Conservation (phyloP, 1,140 invertebrate genomes). For the Drosophila sturtevanti region DNA sequence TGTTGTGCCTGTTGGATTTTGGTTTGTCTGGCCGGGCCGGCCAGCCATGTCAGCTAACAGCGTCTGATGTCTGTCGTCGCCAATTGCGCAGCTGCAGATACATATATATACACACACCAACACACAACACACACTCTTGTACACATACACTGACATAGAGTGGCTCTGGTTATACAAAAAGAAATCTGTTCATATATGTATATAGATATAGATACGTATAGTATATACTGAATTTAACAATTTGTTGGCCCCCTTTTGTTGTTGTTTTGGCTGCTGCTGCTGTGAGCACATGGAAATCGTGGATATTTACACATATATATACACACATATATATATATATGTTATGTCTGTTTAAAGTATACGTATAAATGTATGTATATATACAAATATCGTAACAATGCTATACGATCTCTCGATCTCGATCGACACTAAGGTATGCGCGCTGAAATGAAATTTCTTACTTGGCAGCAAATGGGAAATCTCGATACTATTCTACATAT, state of each 20-base stretch:
- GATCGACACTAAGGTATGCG: not conserved
- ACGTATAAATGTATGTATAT: not conserved
- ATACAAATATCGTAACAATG: constrained; percentile 30
- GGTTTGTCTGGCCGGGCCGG: constrained; percentile 8
- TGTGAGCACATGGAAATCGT: constrained; percentile 55
- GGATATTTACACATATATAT: constrained; percentile 24
- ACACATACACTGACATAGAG: not conserved
- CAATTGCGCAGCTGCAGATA: constrained; percentile 71
- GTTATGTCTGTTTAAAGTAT: not conserved
- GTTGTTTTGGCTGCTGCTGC: constrained; percentile 20
- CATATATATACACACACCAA: constrained; percentile 5
- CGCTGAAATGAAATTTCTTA: not conserved
- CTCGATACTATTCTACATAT: not conserved
- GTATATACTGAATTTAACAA: constrained; percentile 45
- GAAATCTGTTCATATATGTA: constrained; percentile 50
- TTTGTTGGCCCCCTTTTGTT: constrained; percentile 47
- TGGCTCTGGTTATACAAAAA: constrained; percentile 58
- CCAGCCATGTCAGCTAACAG: constrained; percentile 53
- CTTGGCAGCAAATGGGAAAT: not conserved
- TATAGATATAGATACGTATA: constrained; percentile 14
- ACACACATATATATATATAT: not conserved
- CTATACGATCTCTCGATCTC: constrained; percentile 43
- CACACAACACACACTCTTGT: constrained; percentile 9
- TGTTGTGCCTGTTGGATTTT: constrained; percentile 26
- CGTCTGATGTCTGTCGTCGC: constrained; percentile 76